A percentile compares a stretch with the other conserved stretches of the same genome.
phyloP scores from a whole-genome alignment of 2,113 vertebrate species.

The Indicator indicator region DNA sequence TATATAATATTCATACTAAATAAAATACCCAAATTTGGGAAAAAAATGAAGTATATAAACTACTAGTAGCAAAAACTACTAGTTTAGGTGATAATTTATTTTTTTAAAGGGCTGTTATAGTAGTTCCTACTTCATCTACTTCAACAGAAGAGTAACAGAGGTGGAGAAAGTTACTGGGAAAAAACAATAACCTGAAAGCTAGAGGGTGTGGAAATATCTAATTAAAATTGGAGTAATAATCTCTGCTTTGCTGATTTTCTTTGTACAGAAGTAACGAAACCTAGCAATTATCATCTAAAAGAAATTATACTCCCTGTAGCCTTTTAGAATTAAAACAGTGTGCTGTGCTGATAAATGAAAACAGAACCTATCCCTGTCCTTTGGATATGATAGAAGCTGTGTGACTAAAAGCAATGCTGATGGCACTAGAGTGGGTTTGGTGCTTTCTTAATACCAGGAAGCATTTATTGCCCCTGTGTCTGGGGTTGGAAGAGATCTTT shows the following conservation, averaged over 20 bases:
- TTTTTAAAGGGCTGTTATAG: neutral
- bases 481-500: no score
- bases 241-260: constrained; percentile 4
- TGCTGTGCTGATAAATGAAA: neutral
- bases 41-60: neutral
- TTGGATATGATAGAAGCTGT: neutral
- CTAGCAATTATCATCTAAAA: neutral
- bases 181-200: constrained; percentile 5
- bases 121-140: neutral
- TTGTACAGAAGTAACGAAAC: neutral
- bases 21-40: neutral
- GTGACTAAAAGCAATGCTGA: neutral
- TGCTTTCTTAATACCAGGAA: neutral
- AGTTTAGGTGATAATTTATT: neutral
- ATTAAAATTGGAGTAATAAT: constrained; percentile 28
- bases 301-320: neutral
- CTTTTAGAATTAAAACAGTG: neutral
- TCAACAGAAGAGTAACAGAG: neutral
- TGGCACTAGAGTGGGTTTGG: neutral
- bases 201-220: neutral
- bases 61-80: neutral
- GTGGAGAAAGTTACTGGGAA: neutral
- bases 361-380: neutral
- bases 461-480: neutral
- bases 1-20: neutral